Evolutionary conservation across 2,888 invertebrate genomes (phyloP), one percentile per base, ranked within the genome.

Genomic region (Bimastos eiseni): DNA sequence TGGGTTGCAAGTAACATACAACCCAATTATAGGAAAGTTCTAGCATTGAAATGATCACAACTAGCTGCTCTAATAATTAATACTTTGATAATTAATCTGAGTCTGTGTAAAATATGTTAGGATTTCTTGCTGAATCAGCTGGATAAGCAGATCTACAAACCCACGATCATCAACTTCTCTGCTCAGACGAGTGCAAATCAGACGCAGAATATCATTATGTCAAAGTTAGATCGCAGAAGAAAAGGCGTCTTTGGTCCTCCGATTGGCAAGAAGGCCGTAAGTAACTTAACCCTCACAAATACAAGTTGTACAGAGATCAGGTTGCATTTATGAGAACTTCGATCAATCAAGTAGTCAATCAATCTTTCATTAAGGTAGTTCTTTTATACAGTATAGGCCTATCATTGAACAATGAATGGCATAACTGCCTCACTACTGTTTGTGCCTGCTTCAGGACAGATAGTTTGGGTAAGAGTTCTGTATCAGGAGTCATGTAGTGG

Each of bases 171-270:
- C 93, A 98, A 97, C 93, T 98, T 98, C 95, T 98, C 98, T 0
- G 98, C 98, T 0, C 98, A 98, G 96, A 98, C 98, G 0, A 97
- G 97, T 34, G 98, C 98, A 83, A 98, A 97, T 95, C 98, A 98
- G 95, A 98, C 98, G 0, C 98, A 98, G 95, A 98, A 98, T 94
- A 98, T 98, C 90, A 97, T 98, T 88, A 98, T 98, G 98, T 97
- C 97, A 8, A 98, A 98, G 95, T 95, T 98, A 93, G 98, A 98
- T 94, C 98, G 98, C 95, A 96, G 98, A 90, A 96, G 98, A 89
- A 98, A 98, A 96, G 98, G 98, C 1, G 97, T 98, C 30, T 99
- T 96, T 94, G 98, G 98, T 0, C 98, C 99, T 0, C 98, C 98
- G 0, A 96, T 98, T 89, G 98, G 98, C 13, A 98, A 98, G 94